phyloP scores from a whole-genome alignment of 1,140 invertebrate species.

The Muscidifurax raptorellus region DNA sequence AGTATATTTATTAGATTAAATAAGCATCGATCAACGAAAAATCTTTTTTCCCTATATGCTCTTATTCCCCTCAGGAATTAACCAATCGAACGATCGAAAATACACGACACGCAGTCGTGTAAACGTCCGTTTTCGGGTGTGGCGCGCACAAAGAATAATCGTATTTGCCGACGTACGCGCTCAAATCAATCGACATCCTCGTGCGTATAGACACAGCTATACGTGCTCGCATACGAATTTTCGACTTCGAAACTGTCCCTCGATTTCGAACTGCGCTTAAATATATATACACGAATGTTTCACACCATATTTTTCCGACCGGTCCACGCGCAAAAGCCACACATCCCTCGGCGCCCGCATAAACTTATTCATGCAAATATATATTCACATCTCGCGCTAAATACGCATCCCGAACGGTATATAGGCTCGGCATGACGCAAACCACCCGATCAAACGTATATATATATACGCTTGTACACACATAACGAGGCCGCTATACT shows the following conservation, averaged over 20 bases:
- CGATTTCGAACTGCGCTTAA: too few relatives aligned
- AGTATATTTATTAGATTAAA: not conserved
- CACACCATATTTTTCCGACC: too few relatives aligned
- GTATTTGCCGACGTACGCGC: not conserved
- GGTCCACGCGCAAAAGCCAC: too few relatives aligned
- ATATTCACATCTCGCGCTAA: not conserved
- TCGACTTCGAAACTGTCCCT: too few relatives aligned
- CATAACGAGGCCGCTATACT: not conserved
- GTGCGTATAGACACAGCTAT: too few relatives aligned
- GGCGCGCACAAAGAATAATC: not conserved
- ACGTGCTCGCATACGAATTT: too few relatives aligned
- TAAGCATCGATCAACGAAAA: not conserved
- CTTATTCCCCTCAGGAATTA: too few relatives aligned
- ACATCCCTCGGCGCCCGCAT: too few relatives aligned
- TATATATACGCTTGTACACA: not conserved
- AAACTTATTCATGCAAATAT: not conserved
- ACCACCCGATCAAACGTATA: not conserved
- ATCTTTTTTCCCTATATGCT: not conserved
- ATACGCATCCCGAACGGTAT: not conserved
- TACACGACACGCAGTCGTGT: not conserved
- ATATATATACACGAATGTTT: too few relatives aligned
- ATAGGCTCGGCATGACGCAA: not conserved
- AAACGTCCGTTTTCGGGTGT: not conserved
- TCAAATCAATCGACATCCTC: not conserved
- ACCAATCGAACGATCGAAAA: too few relatives aligned